These are phyloP conservation scores for Antheraea pernyi DNA, from an alignment of 1,140 invertebrate species.

Conservation along the genomic window DNA sequence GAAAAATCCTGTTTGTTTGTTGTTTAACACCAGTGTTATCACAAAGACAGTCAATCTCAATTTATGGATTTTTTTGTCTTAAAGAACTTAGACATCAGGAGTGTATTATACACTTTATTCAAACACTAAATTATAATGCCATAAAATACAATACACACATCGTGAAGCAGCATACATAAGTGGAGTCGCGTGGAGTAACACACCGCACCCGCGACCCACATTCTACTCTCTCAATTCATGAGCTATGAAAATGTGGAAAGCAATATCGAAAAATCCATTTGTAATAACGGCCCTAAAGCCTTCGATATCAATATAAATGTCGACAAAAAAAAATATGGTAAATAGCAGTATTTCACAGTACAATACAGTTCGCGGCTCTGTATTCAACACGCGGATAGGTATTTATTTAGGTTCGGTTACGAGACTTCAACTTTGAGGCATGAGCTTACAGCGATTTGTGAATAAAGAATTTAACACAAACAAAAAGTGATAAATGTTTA, in stretches of 20 bases:
- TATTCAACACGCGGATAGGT: slow-evolving; percentile 39
- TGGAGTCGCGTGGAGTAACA: neutral
- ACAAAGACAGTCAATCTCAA: too few relatives aligned
- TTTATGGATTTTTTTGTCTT: too few relatives aligned
- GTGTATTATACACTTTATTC: too few relatives aligned
- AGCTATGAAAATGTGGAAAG: slow-evolving; percentile 4
- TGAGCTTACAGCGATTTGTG: neutral
- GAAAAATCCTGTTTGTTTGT: too few relatives aligned
- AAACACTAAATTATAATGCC: too few relatives aligned
- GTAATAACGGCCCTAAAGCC: slow-evolving; percentile 24
- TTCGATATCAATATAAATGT: slow-evolving; percentile 28
- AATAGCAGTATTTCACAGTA: slow-evolving; percentile 16
- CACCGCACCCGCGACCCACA: neutral
- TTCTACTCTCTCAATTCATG: slow-evolving; percentile 10
- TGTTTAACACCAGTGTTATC: too few relatives aligned
- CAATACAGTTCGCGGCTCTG: slow-evolving; percentile 27
- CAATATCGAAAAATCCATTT: slow-evolving; percentile 20
- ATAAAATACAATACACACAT: too few relatives aligned
- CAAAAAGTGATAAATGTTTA: too few relatives aligned
- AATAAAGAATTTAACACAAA: too few relatives aligned
- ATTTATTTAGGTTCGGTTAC: slow-evolving; percentile 48
- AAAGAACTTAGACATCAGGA: too few relatives aligned
- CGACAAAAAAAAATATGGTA: slow-evolving; percentile 20
- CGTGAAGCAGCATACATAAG: neutral
- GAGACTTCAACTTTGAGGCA: slow-evolving; percentile 15